Percentiles rank a stretch among this genome's conserved stretches.
phyloP scores from a whole-genome alignment of 2,113 vertebrate genomes.

The Paedocypris sp. region DNA sequence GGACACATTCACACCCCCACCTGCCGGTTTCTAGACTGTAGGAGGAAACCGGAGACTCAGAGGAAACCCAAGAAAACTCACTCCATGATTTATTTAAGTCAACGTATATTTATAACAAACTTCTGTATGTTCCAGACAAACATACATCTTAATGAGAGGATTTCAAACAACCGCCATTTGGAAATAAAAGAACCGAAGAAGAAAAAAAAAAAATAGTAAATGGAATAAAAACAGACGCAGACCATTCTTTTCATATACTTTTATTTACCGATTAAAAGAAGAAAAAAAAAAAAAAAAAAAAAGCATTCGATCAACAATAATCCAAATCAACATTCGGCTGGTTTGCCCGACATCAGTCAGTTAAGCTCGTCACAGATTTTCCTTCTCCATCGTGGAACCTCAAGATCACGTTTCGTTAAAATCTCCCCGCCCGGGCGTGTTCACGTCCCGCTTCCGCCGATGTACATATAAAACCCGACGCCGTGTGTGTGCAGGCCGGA shows the following conservation, averaged over 20 bases:
- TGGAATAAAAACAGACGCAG: background rate
- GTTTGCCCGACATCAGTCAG: slow-evolving; percentile 78
- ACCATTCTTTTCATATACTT: slow-evolving; percentile 77
- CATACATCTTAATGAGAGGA: too few species aligned
- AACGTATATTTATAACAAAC: too few species aligned
- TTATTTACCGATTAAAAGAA: slow-evolving; percentile 99
- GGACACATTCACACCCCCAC: too few species aligned
- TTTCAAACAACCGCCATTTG: too few species aligned
- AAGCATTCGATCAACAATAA: slow-evolving; percentile 97
- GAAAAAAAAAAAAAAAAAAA: too few species aligned
- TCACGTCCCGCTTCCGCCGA: slow-evolving; percentile 78
- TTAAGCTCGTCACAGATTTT: slow-evolving; percentile 41
- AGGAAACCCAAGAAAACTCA: too few species aligned
- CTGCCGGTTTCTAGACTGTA: too few species aligned
- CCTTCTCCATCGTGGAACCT: slow-evolving; percentile 54
- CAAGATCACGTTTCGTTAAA: slow-evolving; percentile 78
- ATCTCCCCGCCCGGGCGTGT: slow-evolving; percentile 79
- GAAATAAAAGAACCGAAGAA: too few species aligned
- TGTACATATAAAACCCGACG: slow-evolving; percentile 89
- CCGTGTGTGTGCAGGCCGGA: slow-evolving; percentile 90
- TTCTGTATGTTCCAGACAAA: too few species aligned
- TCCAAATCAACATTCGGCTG: slow-evolving; percentile 87
- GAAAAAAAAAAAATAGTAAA: background rate
- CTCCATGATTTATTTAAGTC: too few species aligned
- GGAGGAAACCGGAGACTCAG: too few species aligned